A percentile compares a stretch with the other conserved stretches of the same genome.
These are phyloP conservation scores for Argya squamiceps DNA, from an alignment of 2,797 vertebrate genomes.

Conservation along the genomic window DNA sequence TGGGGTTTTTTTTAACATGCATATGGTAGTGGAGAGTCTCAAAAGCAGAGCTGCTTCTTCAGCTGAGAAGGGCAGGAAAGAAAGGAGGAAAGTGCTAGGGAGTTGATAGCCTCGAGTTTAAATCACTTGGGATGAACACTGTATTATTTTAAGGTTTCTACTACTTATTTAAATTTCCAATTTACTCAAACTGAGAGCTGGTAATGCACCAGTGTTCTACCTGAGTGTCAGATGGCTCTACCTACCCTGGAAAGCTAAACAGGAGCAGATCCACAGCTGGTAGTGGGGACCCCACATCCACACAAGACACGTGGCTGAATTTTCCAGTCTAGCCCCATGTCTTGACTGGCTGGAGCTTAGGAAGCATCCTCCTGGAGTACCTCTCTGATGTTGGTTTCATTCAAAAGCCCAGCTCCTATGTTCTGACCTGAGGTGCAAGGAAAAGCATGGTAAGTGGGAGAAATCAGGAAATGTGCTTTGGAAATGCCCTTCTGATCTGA, in stretches of 20 bases:
- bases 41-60: neutral
- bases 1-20: neutral
- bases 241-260: neutral
- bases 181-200: neutral
- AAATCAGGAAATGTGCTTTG: neutral
- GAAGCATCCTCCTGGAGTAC: neutral
- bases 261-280: neutral
- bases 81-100: neutral
- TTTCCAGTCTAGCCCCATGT: neutral
- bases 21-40: neutral
- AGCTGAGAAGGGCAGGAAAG: neutral
- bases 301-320: accelerated
- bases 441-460: neutral
- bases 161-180: neutral
- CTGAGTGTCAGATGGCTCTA: neutral
- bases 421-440: neutral
- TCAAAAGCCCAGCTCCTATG: neutral
- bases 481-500: neutral
- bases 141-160: neutral
- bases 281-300: accelerated
- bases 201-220: neutral
- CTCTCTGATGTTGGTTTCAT: neutral
- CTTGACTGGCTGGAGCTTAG: neutral
- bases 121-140: neutral
- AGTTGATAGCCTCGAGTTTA: neutral